These are phyloP conservation scores for Psittacara wagleri DNA, from an alignment of 2,113 vertebrate genomes.

Conservation along the genomic window DNA sequence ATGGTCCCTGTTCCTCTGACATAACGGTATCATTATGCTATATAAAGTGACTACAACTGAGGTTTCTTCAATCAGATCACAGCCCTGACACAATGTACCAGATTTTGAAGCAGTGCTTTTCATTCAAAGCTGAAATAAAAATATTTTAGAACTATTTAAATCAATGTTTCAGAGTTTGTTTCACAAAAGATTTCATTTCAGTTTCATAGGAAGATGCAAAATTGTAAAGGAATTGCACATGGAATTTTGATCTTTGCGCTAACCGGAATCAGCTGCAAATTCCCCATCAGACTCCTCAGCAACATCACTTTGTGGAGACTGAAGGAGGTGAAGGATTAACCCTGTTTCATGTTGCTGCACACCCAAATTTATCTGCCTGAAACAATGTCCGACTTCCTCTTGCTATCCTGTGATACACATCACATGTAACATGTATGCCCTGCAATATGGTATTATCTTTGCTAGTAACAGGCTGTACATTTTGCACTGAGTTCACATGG, in stretches of 20 bases:
- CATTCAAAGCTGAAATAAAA: background rate
- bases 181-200: background rate
- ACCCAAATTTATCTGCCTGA: background rate
- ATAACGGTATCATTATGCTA: background rate
- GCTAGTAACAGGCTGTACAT: accelerated
- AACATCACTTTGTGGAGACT: background rate
- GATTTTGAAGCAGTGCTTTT: background rate
- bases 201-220: background rate
- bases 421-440: background rate
- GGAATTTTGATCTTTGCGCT: background rate
- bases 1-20: background rate
- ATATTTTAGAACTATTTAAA: background rate
- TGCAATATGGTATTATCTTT: background rate
- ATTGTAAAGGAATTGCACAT: background rate
- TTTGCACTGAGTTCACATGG: background rate
- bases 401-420: accelerated
- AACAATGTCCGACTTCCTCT: background rate
- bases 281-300: background rate
- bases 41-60: background rate
- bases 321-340: background rate
- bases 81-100: background rate
- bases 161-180: background rate
- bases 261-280: background rate
- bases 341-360: background rate
- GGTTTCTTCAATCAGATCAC: background rate